A percentile compares a stretch with the other conserved stretches of the same genome.
These are phyloP conservation scores for Eucera pruinosa DNA, from an alignment of 2,888 invertebrate species.

Conservation along the genomic window DNA sequence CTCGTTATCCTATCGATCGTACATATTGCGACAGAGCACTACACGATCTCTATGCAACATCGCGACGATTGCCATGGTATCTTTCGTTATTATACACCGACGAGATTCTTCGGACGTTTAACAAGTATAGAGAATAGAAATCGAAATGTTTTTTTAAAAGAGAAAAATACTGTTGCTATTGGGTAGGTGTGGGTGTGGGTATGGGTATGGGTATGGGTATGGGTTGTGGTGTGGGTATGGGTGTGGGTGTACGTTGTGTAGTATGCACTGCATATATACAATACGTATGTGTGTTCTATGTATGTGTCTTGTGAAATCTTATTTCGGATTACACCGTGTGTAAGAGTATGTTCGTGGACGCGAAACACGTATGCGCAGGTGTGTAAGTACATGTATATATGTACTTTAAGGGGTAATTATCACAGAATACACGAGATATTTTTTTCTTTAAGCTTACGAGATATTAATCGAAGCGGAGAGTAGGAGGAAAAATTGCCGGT, in stretches of 20 bases:
- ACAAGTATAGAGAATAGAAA: constrained; percentile 76
- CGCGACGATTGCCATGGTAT: constrained; percentile 28
- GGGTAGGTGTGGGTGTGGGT: constrained; percentile 68
- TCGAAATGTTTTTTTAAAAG: constrained; percentile 74
- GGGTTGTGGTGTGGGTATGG: constrained; percentile 15
- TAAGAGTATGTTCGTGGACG: constrained; percentile 8
- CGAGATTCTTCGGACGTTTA: constrained; percentile 72
- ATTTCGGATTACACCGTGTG: background rate
- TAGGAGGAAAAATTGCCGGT: constrained; percentile 75
- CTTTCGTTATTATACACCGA: constrained; percentile 51
- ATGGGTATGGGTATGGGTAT: constrained; percentile 67
- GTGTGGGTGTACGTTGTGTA: background rate
- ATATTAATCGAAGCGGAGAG: constrained; percentile 81
- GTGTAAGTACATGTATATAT: constrained; percentile 52
- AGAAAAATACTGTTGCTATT: constrained; percentile 79
- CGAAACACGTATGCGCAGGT: constrained; percentile 33
- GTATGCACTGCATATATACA: background rate
- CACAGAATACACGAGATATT: constrained; percentile 83
- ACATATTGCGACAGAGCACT: constrained; percentile 24
- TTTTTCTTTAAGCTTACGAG: constrained; percentile 79
- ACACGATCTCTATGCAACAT: constrained; percentile 22
- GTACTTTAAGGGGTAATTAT: constrained; percentile 80
- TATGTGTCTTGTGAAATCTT: background rate
- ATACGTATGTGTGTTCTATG: background rate
- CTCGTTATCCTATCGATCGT: constrained; percentile 32